Base-by-base conservation (phyloP, 2,888 invertebrate genomes). In the Tipula helvola region DNA sequence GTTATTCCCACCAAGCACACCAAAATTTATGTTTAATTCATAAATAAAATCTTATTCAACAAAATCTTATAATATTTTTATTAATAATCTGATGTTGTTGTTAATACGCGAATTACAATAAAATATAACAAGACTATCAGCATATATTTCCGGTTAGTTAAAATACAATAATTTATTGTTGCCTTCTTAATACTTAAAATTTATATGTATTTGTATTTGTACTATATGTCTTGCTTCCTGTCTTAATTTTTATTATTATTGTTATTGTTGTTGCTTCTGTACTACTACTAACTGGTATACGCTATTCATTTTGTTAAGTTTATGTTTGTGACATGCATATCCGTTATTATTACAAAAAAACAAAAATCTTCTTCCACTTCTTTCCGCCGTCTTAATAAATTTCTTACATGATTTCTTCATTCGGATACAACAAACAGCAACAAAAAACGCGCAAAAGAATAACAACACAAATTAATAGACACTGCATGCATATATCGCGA, bases 171-270 rank as follows among this genome's bases (percentile, higher is more conserved):
- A 71, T 52, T 52, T 71, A 71, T 71, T 71, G 28, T 71, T 71
- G 71, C 71, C 71, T 18, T 71, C 28, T 71, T 71, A 71, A 71
- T 71, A 71, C 7, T 28, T 28, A 28, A 28, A 28, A 28, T 71
- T 71, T 71, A 71, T 71, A 10, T 71, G 28, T 57, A 16, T 28
- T 28, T 28, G 28, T 28, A 71, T 18, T 71, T 71, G 71, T 71
- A 71, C 71, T 71, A 71, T 71, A 71, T 71, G 71, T 71, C 71
- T 71, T 71, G 71, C 71, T 71, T 71, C 71, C 71, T 71, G 71
- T 71, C 71, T 71, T 71, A 71, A 71, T 71, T 71, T 71, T 71
- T 5, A 71, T 71, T 5, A 71, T 71, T 71, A 71, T 28, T 71
- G 28, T 71, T 71, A 28, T 71, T 71, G 8, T 71, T 71, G 28